A percentile compares a stretch with the other conserved stretches of the same genome.
phyloP scores from a whole-genome alignment of 2,797 vertebrate genomes.

The Phataginus tricuspis region DNA sequence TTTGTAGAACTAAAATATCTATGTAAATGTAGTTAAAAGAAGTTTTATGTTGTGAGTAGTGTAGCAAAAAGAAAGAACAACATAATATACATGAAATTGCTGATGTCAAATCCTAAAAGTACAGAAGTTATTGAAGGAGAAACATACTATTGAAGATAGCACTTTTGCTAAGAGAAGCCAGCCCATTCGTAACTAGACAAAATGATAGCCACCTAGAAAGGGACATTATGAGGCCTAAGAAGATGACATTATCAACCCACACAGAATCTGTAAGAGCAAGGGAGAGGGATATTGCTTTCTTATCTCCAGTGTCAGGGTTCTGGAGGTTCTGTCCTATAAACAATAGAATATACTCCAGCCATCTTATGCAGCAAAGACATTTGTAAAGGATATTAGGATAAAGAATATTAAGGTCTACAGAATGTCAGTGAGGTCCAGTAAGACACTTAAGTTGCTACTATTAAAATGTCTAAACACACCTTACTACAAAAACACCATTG shows the following conservation, averaged over 20 bases:
- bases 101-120: not conserved
- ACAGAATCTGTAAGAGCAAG: not conserved
- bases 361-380: not conserved
- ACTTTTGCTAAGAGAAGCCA: not conserved
- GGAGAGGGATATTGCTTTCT: not conserved
- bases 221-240: not conserved
- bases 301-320: not conserved
- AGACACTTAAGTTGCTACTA: not conserved
- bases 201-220: not conserved
- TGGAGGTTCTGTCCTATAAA: too few relatives aligned
- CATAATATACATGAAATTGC: not conserved
- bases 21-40: not conserved
- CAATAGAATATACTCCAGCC: not conserved
- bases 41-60: not conserved
- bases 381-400: not conserved
- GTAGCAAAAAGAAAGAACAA: not conserved
- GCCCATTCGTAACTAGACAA: not conserved
- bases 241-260: not conserved
- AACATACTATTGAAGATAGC: not conserved
- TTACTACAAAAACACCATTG: not conserved
- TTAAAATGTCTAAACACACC: not conserved
- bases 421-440: not conserved
- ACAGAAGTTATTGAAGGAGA: not conserved
- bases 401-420: not conserved
- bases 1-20: not conserved